Evolutionary conservation across 2,888 invertebrate species (phyloP).

Genomic region (Chironomus riparius): DNA sequence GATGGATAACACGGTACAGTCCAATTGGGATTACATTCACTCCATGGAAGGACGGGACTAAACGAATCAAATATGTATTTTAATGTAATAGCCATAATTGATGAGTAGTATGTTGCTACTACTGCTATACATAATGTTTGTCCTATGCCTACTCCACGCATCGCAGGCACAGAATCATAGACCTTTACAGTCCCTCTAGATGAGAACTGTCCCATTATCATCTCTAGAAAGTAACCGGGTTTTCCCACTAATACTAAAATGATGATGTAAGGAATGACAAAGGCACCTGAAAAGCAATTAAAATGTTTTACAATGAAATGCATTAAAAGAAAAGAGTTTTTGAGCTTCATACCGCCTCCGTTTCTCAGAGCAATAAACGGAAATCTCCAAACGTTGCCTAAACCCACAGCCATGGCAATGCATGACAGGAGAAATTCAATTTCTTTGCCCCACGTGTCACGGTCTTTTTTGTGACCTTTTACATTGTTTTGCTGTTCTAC

Average conservation of each 20-base stretch:
- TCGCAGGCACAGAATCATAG: slow-evolving; percentile 54
- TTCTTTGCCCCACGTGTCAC: slow-evolving; percentile 41
- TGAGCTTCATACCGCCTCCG: slow-evolving; percentile 46
- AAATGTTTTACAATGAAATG: no score
- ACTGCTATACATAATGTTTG: slow-evolving; percentile 47
- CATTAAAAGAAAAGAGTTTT: no score
- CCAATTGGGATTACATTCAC: slow-evolving; percentile 49
- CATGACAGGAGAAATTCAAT: slow-evolving; percentile 42
- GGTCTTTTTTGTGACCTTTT: slow-evolving; percentile 31
- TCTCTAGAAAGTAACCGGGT: slow-evolving; percentile 64
- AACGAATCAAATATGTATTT: slow-evolving; percentile 56
- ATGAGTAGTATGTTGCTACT: slow-evolving; percentile 57
- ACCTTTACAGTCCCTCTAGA: slow-evolving; percentile 60
- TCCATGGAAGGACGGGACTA: slow-evolving; percentile 52
- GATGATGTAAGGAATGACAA: slow-evolving; percentile 45
- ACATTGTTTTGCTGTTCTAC: not conserved
- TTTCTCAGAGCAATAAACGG: slow-evolving; percentile 57
- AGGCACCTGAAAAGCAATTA: not conserved
- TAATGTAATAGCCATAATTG: slow-evolving; percentile 55
- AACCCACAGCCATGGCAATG: slow-evolving; percentile 52
- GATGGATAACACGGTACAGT: slow-evolving; percentile 38
- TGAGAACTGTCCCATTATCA: slow-evolving; percentile 64
- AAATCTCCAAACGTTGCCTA: slow-evolving; percentile 62
- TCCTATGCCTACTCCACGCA: slow-evolving; percentile 49
- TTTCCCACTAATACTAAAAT: slow-evolving; percentile 55